A percentile compares a stretch with the other conserved stretches of the same genome.
These are phyloP conservation scores for Bothrops jararaca DNA, from an alignment of 2,113 vertebrate species.

Conservation along the genomic window DNA sequence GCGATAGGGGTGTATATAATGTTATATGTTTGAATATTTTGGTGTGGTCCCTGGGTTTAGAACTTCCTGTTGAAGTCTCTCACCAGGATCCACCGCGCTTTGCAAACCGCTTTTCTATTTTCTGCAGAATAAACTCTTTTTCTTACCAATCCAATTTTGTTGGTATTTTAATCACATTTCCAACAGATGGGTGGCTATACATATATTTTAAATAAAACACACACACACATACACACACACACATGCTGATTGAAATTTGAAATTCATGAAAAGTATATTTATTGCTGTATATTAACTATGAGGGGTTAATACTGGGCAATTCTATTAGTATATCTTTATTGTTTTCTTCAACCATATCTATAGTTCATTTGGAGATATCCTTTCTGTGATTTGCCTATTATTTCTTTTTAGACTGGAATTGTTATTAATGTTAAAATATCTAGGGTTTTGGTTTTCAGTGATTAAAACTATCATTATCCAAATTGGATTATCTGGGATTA, in stretches of 20 bases:
- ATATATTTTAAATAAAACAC: too few relatives aligned
- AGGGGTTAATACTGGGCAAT: too few relatives aligned
- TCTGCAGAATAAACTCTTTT: too few relatives aligned
- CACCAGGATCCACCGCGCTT: too few relatives aligned
- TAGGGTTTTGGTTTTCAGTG: background rate
- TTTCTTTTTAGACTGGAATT: slow-evolving; percentile 17
- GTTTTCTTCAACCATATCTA: slow-evolving; percentile 9
- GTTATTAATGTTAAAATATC: background rate
- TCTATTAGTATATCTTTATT: background rate
- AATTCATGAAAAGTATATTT: background rate
- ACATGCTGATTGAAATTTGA: background rate
- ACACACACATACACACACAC: background rate
- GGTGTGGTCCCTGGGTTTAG: too few relatives aligned
- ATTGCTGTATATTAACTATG: background rate
- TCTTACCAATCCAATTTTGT: too few relatives aligned
- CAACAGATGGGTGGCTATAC: too few relatives aligned
- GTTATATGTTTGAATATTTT: too few relatives aligned
- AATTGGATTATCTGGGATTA: background rate
- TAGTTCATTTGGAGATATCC: slow-evolving; percentile 32
- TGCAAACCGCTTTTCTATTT: too few relatives aligned
- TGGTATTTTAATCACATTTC: too few relatives aligned
- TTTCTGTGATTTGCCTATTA: slow-evolving; percentile 11
- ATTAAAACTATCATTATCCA: background rate
- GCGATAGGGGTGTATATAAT: too few relatives aligned
- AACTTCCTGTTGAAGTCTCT: too few relatives aligned